Evolutionary conservation across 2,797 vertebrate species (phyloP).

Genomic region (Cryptoblepharus egeriae): DNA sequence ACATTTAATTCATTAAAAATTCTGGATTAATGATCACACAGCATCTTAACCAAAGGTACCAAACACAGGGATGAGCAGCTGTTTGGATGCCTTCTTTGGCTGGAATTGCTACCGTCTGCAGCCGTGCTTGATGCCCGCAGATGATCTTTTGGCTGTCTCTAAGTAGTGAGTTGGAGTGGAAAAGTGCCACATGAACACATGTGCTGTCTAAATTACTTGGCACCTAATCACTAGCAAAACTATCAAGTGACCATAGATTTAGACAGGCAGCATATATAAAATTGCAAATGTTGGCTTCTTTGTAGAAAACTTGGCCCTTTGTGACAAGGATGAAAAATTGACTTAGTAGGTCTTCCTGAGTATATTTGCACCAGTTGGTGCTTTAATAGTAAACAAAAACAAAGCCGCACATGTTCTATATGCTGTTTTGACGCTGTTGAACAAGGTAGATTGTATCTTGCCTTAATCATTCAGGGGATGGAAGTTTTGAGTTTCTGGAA

Average conservation of each 20-base stretch:
- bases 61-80: constrained; percentile 54
- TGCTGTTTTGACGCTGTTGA: constrained; percentile 27
- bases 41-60: constrained; percentile 38
- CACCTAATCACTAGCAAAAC: constrained; percentile 17
- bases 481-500: no score
- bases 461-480: no score
- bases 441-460: constrained; percentile 15
- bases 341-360: constrained; percentile 40
- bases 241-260: constrained; percentile 61
- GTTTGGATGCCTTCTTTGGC: constrained; percentile 59
- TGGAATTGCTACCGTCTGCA: constrained; percentile 38
- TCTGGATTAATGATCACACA: constrained; percentile 36
- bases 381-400: constrained; percentile 27
- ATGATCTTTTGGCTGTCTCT: constrained; percentile 64
- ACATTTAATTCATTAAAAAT: constrained; percentile 40
- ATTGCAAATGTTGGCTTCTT: constrained; percentile 48
- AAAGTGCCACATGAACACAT: constrained; percentile 70
- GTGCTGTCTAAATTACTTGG: constrained; percentile 71
- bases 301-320: constrained; percentile 41
- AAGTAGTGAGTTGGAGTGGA: constrained; percentile 49
- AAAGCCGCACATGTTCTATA: constrained; percentile 30
- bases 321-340: constrained; percentile 57
- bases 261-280: constrained; percentile 72
- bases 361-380: constrained; percentile 55
- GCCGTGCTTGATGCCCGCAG: constrained; percentile 52